These are phyloP conservation scores for Laterallus jamaicensis DNA, from an alignment of 2,113 vertebrate species.

Conservation along the genomic window DNA sequence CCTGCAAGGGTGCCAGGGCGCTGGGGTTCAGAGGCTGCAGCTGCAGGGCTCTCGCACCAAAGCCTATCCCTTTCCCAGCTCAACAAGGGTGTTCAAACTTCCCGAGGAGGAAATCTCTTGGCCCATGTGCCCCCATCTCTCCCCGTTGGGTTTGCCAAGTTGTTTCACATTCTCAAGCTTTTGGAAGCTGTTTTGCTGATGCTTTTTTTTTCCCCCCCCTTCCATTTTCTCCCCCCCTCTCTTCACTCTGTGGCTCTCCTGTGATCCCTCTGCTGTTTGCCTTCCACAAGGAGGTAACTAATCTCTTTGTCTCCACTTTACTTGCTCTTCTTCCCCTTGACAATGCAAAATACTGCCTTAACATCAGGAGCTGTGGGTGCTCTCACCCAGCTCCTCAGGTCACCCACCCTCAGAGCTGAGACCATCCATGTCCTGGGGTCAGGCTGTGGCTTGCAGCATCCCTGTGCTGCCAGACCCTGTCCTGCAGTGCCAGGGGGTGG, in stretches of 20 bases:
- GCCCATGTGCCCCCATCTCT: not conserved
- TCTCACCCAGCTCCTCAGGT: fast-evolving
- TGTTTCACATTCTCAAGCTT: not conserved
- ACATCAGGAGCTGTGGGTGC: not conserved
- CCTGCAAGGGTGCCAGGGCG: not conserved
- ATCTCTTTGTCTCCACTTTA: not conserved
- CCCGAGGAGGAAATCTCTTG: not conserved
- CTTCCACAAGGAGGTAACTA: conserved; percentile 47
- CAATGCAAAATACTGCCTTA: not conserved
- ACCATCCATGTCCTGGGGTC: not conserved
- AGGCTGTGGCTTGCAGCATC: not conserved
- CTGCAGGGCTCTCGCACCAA: not conserved
- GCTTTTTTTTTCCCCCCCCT: not conserved
- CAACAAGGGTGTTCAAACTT: not conserved
- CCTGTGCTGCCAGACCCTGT: no score
- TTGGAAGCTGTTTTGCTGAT: not conserved
- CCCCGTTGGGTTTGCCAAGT: not conserved
- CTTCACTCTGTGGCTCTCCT: not conserved
- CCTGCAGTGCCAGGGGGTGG: fast-evolving
- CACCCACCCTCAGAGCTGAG: fast-evolving
- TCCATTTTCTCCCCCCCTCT: not conserved
- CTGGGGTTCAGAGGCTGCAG: not conserved
- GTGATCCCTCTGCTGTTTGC: fast-evolving
- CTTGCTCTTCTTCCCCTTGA: not conserved
- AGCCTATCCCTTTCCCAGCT: not conserved